phyloP scores from a whole-genome alignment of 37 sponge, comb jelly and placozoan genomes.

The Diacarnus erythraeanus region DNA sequence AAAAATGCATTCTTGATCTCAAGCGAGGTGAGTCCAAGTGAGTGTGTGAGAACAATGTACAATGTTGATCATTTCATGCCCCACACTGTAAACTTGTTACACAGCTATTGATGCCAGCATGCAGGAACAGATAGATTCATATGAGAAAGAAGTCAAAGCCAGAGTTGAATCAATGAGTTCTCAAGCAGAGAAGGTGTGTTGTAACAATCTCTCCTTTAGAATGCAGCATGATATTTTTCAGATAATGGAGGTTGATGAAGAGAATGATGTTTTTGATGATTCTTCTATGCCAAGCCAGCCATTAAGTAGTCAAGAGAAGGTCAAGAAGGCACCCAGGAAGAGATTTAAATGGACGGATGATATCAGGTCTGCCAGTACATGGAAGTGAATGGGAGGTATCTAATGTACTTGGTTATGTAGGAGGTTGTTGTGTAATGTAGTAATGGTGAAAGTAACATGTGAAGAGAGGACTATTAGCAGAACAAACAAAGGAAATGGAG shows the following conservation, averaged over 20 bases:
- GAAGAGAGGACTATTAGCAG: slow-evolving; percentile 30
- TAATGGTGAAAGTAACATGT: slow-evolving; percentile 44
- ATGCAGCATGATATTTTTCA: too few species aligned
- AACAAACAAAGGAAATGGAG: slow-evolving; percentile 22
- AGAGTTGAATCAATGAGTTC: slow-evolving; percentile 9
- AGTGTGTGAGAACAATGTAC: background rate
- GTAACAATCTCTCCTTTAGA: background rate
- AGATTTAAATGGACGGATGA: slow-evolving; percentile 58
- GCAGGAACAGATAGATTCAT: slow-evolving; percentile 39
- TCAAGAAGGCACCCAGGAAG: slow-evolving; percentile 52
- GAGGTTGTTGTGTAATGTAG: slow-evolving; percentile 50
- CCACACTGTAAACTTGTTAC: background rate
- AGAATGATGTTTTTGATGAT: slow-evolving; percentile 42
- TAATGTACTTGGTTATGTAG: slow-evolving; percentile 29
- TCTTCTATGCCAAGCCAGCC: background rate
- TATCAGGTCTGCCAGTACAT: background rate
- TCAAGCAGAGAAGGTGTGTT: slow-evolving; percentile 6
- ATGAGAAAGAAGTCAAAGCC: slow-evolving; percentile 52
- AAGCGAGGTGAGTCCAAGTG: slow-evolving; percentile 9
- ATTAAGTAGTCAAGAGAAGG: slow-evolving; percentile 15
- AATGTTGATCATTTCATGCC: background rate
- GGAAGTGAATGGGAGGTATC: too few species aligned
- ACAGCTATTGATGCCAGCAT: slow-evolving; percentile 62
- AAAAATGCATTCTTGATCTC: slow-evolving; percentile 1
- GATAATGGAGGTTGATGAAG: slow-evolving; percentile 14